These are phyloP conservation scores for Poecilobothrus nobilitatus DNA, from an alignment of 2,888 invertebrate genomes.

Conservation along the genomic window DNA sequence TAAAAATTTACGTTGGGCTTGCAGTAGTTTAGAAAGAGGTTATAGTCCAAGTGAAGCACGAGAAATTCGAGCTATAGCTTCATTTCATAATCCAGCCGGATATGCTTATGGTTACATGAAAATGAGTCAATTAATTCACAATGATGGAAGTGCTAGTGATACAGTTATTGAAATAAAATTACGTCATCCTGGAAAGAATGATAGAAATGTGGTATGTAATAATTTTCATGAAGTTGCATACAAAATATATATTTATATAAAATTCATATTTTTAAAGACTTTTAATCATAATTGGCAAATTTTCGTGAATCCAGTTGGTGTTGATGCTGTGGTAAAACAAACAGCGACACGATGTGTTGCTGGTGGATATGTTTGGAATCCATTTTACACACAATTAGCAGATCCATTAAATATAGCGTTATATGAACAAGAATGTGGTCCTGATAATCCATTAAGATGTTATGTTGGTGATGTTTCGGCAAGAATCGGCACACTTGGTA, in stretches of 20 bases:
- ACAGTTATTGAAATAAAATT: constrained; percentile 84
- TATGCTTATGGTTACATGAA: constrained; percentile 78
- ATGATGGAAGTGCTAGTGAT: constrained; percentile 77
- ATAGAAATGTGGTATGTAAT: constrained; percentile 63
- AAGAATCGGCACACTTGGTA: constrained; percentile 70
- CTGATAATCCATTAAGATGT: constrained; percentile 80
- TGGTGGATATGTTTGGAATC: constrained; percentile 87
- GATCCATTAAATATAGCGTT: constrained; percentile 80
- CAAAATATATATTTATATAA: constrained; percentile 9
- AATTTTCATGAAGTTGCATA: background rate
- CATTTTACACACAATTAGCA: constrained; percentile 79
- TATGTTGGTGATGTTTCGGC: constrained; percentile 85
- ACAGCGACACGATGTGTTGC: constrained; percentile 77
- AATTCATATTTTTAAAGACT: constrained; percentile 48
- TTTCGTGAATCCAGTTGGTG: constrained; percentile 84
- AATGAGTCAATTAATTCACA: constrained; percentile 81
- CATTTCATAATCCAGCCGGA: constrained; percentile 76
- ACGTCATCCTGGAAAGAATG: constrained; percentile 75
- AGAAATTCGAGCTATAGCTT: constrained; percentile 78
- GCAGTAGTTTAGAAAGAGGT: constrained; percentile 75
- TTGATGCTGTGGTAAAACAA: constrained; percentile 77
- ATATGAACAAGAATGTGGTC: constrained; percentile 78
- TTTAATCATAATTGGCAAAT: constrained; percentile 81
- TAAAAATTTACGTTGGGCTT: constrained; percentile 65
- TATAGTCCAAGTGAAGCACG: constrained; percentile 80